Conservation (phyloP, 2,797 vertebrate species). For the Propithecus deckenii region DNA sequence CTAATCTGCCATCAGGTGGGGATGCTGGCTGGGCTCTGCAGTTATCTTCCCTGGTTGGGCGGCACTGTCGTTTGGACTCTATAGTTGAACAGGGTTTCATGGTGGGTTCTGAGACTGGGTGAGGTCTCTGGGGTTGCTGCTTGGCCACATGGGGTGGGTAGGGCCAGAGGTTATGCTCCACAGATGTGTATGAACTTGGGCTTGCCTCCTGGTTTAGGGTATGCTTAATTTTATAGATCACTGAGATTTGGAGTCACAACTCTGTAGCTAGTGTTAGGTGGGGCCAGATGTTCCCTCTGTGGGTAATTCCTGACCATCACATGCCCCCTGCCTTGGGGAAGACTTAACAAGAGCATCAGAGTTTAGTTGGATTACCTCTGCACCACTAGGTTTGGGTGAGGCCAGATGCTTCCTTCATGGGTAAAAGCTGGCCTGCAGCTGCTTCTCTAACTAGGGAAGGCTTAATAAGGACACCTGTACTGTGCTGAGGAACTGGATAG, state of each 20-base stretch:
- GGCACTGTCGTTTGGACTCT: background rate
- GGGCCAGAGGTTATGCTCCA: background rate
- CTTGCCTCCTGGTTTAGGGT: background rate
- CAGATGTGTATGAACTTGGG: background rate
- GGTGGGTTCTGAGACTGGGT: background rate
- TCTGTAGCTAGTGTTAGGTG: background rate
- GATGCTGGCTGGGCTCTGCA: background rate
- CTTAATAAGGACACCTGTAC: background rate
- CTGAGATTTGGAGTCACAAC: background rate
- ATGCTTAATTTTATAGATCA: background rate
- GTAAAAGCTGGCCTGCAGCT: background rate
- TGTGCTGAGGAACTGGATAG: background rate
- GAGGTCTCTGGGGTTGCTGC: background rate
- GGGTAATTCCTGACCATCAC: background rate
- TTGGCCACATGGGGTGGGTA: background rate
- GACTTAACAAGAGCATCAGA: background rate
- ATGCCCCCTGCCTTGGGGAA: background rate
- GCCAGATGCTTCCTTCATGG: background rate
- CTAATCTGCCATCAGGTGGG: background rate
- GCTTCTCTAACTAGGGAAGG: background rate
- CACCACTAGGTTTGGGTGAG: background rate
- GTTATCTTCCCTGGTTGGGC: background rate
- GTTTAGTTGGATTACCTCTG: background rate
- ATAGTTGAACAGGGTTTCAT: background rate
- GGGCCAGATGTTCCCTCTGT: background rate